Conservation (phyloP, 2,113 vertebrate species). For the Gallinago media region DNA sequence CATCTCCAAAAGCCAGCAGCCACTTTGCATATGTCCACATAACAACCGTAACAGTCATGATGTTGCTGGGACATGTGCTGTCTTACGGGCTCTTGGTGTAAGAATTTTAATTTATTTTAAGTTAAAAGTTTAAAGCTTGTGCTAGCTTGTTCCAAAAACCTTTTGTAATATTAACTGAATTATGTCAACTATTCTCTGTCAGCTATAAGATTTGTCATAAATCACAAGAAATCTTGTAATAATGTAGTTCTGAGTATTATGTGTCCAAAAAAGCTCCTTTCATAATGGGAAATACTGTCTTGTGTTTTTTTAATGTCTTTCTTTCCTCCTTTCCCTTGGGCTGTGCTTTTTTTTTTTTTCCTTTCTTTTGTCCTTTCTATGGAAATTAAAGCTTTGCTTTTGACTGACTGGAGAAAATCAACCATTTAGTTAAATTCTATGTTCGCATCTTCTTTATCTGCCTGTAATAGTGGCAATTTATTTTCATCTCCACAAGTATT, state of each 20-base stretch:
- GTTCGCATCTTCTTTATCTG: not conserved
- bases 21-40: not conserved
- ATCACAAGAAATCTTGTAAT: slow-evolving; percentile 61
- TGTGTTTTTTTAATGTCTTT: slow-evolving; percentile 39
- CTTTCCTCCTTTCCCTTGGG: slow-evolving; percentile 61
- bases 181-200: slow-evolving; percentile 65
- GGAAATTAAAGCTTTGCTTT: slow-evolving; percentile 50
- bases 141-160: slow-evolving; percentile 36
- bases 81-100: not conserved
- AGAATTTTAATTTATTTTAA: slow-evolving; percentile 52
- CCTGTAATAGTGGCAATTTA: not conserved
- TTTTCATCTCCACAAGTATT: slow-evolving; percentile 5
- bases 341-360: slow-evolving; percentile 41
- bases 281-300: slow-evolving; percentile 60
- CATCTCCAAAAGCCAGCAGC: not conserved
- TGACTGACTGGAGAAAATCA: slow-evolving; percentile 27
- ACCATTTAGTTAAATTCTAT: not conserved
- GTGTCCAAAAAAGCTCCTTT: slow-evolving; percentile 53
- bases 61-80: not conserved
- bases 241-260: slow-evolving; percentile 42
- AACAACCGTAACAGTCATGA: not conserved
- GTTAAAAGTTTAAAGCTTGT: slow-evolving; percentile 55
- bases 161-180: slow-evolving; percentile 62
- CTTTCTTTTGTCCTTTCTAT: slow-evolving; percentile 36
- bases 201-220: slow-evolving; percentile 54